Evolutionary conservation across 2,113 vertebrate species (phyloP), one percentile per base, ranked within the genome.

Genomic region (Pandion haliaetus): DNA sequence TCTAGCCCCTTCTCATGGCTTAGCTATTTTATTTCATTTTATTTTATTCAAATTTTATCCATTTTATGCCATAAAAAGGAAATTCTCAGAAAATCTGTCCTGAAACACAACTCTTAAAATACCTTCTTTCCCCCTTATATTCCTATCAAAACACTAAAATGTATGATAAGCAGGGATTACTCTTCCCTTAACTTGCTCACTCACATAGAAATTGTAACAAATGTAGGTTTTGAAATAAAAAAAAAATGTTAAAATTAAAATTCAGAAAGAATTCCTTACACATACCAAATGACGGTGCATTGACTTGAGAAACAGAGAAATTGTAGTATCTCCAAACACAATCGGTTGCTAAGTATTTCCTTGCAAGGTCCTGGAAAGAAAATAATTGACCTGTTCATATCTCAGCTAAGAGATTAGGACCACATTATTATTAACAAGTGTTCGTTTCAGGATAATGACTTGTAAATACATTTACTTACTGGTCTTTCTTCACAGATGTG

Each of bases 261-360:
- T 82, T 81, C 80, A 96, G 61, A 86, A 88, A 79, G 5, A 24
- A 57, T 80, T 95, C 72, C 25, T 94, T 83, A 66, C 92, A 98
- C 99, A 87, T 98, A 99, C 99, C 99, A 73, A 98, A 98, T 44
- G 99, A 98, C 54, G 99, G 98, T 29, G 99, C 98, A 94, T 98
- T 98, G 88, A 98, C 97, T 97, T 99, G 99, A 93, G 98, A 98
- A 96, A 98, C 98, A 61, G 99, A 99, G 94, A 98, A 98, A 98
- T 99, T 99, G 90, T 99, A 98, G 96, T 99, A 99, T 97, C 99
- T 98, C 99, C 98, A 99, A 86, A 98, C 98, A 97, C 99, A 99
- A 69, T 98, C 98, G 83, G 95, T 94, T 74, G 95, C 96, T 77
- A 98, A 84, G 62, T 98, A 98, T 86, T 82, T 95, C 81, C 97